phyloP scores from a whole-genome alignment of 2,888 invertebrate species.

The Drosophila koepferae region DNA sequence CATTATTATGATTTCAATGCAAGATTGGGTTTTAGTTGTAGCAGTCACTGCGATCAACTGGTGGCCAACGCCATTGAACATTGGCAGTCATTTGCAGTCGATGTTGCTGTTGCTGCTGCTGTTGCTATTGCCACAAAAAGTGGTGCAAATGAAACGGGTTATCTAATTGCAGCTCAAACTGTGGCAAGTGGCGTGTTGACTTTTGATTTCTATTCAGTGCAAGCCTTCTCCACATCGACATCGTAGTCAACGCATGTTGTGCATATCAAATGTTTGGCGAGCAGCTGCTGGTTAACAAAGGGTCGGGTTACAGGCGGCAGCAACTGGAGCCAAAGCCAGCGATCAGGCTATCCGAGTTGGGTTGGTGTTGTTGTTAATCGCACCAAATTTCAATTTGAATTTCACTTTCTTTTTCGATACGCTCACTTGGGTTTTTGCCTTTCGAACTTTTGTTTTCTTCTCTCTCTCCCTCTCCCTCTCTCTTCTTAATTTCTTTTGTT shows the following conservation, averaged over 20 bases:
- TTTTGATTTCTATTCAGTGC: conserved; percentile 76
- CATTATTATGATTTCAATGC: conserved; percentile 77
- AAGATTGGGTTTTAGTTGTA: conserved; percentile 69
- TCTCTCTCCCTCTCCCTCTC: conserved; percentile 5
- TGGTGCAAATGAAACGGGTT: conserved; percentile 80
- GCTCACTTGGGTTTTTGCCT: conserved; percentile 81
- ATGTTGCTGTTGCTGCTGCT: conserved; percentile 22
- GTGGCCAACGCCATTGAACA: conserved; percentile 77
- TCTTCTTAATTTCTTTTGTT: conserved; percentile 59
- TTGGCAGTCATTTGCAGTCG: conserved; percentile 75
- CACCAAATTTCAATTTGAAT: conserved; percentile 82
- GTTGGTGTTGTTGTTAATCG: conserved; percentile 71
- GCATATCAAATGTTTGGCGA: conserved; percentile 75
- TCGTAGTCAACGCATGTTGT: conserved; percentile 62
- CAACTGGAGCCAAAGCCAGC: conserved; percentile 2
- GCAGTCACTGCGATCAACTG: conserved; percentile 43
- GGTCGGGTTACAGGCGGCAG: conserved; percentile 14
- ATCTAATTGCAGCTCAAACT: conserved; percentile 77
- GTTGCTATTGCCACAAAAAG: conserved; percentile 59
- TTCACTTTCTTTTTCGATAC: conserved; percentile 84
- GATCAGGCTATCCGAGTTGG: conserved; percentile 52
- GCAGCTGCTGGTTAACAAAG: conserved; percentile 15
- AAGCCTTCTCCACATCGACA: conserved; percentile 24
- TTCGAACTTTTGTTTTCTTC: conserved; percentile 73
- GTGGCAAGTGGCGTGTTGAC: conserved; percentile 81